Base-by-base conservation (phyloP, 2,113 vertebrate species). In the Onychostoma macrolepis region DNA sequence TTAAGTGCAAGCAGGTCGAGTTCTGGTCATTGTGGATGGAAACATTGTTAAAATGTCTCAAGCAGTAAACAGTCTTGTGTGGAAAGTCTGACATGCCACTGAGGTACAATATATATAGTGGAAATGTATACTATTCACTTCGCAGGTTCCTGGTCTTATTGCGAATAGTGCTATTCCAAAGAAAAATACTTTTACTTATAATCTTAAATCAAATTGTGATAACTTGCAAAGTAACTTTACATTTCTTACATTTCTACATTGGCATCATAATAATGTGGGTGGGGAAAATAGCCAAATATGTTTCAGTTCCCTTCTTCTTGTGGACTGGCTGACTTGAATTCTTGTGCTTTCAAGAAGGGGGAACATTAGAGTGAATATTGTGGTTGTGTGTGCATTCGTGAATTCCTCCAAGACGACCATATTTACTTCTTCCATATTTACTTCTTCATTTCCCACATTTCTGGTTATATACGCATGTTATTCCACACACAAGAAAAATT, bases 21-120 rank as follows among this genome's bases (percentile, higher is more conserved):
- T 41, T 24, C 33, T 80, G 50, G 33, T 38, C 78, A 61, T 12
- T 79, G 17, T 56, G 17, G 17, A 33, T 80, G 78, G 78, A 80
- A 80, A n/a, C 2, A 41, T 38, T n/a, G 4, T n/a, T 56, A 0
- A 61, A 80, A 38, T 56, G 9, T 79, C 53, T 61, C 17, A 61
- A 80, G 8, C 2, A 38, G 4, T 36, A 58, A 79, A 56, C 17
- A 6, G 33, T 24, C 4, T 61, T 10, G 11, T 9, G 53, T 61
- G 53, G 50, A 80, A 79, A 58, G 19, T 30, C 26, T 79, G 28
- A 79, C 19, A 80, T 1, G 15, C 56, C 33, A 41, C 50, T 80
- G 33, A 26, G 9, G 77, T 36, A 56, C 10, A 19, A 77, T 53
- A 21, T 48, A 38, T 13, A 13, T 43, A 15, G 48, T 13, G 71